These are phyloP conservation scores for Scopus umbretta DNA, from an alignment of 2,113 vertebrate genomes.

Conservation along the genomic window DNA sequence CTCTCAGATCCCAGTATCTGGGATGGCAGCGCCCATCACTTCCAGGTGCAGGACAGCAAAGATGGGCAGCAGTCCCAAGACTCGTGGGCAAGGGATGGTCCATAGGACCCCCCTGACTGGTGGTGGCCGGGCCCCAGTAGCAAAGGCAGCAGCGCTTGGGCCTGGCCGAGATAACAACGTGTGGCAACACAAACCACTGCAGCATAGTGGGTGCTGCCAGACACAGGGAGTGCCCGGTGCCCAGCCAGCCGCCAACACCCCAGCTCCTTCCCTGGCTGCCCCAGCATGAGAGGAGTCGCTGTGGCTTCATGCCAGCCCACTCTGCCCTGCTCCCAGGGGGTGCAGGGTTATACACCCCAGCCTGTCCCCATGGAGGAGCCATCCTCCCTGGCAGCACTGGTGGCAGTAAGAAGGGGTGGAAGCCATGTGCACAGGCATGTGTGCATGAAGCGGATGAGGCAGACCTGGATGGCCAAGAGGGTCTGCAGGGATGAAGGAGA, in stretches of 20 bases:
- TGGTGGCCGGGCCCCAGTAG: fast-evolving
- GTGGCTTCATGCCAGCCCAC: fast-evolving
- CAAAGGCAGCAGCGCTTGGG: fast-evolving
- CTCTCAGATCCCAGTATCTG: fast-evolving
- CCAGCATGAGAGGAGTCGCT: background rate
- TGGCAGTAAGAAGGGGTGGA: background rate
- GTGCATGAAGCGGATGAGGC: fast-evolving
- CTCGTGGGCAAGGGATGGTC: background rate
- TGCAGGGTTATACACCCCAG: background rate
- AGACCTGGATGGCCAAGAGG: background rate
- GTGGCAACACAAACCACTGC: fast-evolving
- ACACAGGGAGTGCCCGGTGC: background rate
- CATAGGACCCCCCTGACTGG: fast-evolving
- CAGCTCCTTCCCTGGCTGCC: background rate
- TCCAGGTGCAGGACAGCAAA: background rate
- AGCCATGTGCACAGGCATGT: fast-evolving
- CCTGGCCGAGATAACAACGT: fast-evolving
- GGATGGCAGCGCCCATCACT: fast-evolving
- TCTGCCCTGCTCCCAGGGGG: background rate
- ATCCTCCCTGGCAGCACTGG: fast-evolving
- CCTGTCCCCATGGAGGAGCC: fast-evolving
- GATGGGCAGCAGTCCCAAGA: background rate
- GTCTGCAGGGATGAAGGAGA: background rate
- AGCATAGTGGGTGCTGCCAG: fast-evolving
- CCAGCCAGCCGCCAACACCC: background rate